Conservation (phyloP, 2,113 vertebrate genomes). For the Sporophila hypoxantha region DNA sequence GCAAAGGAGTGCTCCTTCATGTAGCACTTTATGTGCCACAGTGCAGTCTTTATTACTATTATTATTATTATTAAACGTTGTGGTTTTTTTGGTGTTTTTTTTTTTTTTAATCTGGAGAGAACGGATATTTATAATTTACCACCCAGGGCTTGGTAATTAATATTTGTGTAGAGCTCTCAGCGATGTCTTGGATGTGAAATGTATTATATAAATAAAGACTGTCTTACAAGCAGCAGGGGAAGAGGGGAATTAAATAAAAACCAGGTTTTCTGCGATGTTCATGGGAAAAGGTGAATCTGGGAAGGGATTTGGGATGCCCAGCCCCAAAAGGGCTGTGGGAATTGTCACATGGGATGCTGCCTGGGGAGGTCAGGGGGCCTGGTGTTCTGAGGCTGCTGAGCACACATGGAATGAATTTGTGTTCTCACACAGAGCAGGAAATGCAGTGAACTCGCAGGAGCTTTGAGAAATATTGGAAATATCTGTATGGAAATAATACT, state of each 20-base stretch:
- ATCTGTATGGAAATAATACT: not conserved
- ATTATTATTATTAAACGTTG: constrained; percentile 1
- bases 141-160: constrained; percentile 59
- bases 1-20: not conserved
- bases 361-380: not conserved
- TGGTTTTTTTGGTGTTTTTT: not conserved
- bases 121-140: constrained; percentile 55
- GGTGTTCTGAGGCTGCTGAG: not conserved
- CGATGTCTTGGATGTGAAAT: constrained; percentile 20
- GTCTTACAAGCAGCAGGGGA: constrained; percentile 16
- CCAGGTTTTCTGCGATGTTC: not conserved
- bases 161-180: constrained; percentile 60
- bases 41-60: not conserved
- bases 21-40: constrained; percentile 9
- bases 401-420: not conserved
- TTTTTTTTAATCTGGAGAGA: constrained; percentile 4
- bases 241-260: not conserved
- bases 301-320: not conserved
- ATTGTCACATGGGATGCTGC: not conserved
- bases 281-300: not conserved
- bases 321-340: not conserved
- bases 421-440: not conserved
- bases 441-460: rapidly evolving
- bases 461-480: not conserved
- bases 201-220: constrained; percentile 51